Conservation (phyloP, 92 coral and sea anemone genomes). For the Desmophyllum pertusum region DNA sequence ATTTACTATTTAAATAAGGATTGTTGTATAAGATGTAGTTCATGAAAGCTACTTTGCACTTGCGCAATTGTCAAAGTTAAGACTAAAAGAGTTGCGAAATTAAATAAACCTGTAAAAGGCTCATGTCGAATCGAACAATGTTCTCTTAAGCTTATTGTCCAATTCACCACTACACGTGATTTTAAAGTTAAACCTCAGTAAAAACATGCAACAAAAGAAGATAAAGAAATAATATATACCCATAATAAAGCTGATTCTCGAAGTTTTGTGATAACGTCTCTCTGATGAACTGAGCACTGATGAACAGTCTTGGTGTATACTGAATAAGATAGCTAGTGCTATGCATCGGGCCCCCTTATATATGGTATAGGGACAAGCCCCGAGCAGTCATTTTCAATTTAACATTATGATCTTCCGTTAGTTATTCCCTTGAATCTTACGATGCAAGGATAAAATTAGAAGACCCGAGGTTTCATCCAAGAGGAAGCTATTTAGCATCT, state of each 20-base stretch:
- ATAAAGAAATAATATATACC: not conserved
- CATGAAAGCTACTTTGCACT: too few species aligned
- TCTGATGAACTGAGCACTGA: too few species aligned
- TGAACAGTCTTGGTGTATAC: too few species aligned
- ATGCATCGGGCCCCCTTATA: not conserved
- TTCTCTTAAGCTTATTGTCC: too few species aligned
- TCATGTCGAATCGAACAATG: too few species aligned
- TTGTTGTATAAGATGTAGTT: too few species aligned
- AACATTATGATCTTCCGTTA: constrained; percentile 18
- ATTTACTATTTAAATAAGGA: too few species aligned
- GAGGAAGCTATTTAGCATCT: not conserved
- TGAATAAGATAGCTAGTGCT: too few species aligned
- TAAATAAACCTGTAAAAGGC: too few species aligned
- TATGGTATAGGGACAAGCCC: not conserved
- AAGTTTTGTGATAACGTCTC: not conserved
- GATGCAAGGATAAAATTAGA: not conserved
- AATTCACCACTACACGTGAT: not conserved
- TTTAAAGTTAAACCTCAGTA: too few species aligned
- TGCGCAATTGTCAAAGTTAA: too few species aligned
- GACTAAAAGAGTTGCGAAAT: too few species aligned
- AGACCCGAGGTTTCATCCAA: not conserved
- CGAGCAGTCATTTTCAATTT: not conserved
- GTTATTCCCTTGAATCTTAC: constrained; percentile 12
- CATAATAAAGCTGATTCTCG: not conserved
- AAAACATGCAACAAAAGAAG: not conserved